Evolutionary conservation across 2,797 vertebrate genomes (phyloP).

Genomic region (Potorous gilbertii): DNA sequence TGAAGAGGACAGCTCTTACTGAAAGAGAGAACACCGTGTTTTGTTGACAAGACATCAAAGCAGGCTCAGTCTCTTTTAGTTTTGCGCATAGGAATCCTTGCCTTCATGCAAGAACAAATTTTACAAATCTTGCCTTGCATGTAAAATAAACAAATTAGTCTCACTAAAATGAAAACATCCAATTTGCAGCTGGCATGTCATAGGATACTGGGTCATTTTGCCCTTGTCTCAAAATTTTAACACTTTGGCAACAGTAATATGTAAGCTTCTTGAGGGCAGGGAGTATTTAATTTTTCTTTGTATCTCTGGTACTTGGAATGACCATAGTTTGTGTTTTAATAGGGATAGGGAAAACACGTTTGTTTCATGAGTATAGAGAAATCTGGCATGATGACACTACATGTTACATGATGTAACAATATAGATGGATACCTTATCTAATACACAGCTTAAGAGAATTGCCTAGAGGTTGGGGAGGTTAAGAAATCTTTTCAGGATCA

Average conservation of each 20-base stretch:
- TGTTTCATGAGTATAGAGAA: background rate
- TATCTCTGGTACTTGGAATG: background rate
- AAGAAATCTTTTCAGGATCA: background rate
- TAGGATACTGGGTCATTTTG: background rate
- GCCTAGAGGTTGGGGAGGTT: background rate
- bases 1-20: conserved; percentile 67
- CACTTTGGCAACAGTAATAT: background rate
- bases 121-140: conserved; percentile 31
- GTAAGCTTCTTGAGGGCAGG: background rate
- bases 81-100: conserved; percentile 53
- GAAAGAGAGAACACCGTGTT: conserved; percentile 69
- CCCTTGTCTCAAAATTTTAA: background rate
- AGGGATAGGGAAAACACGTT: background rate
- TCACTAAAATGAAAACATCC: conserved; percentile 44
- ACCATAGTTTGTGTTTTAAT: background rate
- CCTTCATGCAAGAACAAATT: conserved; percentile 30
- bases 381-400: background rate
- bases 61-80: conserved; percentile 63
- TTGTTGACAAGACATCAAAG: conserved; percentile 71
- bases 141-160: conserved; percentile 31
- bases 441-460: background rate
- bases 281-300: background rate
- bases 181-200: conserved; percentile 16
- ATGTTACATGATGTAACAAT: background rate
- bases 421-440: background rate